These are phyloP conservation scores for Ascidia mentula DNA, from an alignment of 23 tunicate species.

Conservation along the genomic window DNA sequence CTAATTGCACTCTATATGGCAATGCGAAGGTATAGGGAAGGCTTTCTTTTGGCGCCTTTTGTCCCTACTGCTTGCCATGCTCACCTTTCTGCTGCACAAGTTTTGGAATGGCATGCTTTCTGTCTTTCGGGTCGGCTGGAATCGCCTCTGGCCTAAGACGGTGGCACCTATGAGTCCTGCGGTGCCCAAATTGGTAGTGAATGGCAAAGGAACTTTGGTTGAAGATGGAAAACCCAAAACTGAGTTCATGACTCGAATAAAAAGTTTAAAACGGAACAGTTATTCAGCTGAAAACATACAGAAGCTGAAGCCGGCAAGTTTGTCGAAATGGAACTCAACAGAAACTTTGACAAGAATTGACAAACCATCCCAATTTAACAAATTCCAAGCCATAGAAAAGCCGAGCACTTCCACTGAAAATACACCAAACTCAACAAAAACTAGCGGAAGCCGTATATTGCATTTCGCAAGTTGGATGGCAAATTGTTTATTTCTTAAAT, in stretches of 20 bases:
- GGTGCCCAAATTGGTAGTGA: not conserved
- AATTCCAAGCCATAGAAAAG: not conserved
- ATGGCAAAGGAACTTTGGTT: not conserved
- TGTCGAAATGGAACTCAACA: not conserved
- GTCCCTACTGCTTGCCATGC: not conserved
- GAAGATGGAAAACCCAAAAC: too few relatives aligned
- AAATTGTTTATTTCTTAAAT: not conserved
- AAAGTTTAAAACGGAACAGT: not conserved
- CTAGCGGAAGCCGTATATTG: not conserved
- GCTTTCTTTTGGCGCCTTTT: not conserved
- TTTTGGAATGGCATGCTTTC: not conserved
- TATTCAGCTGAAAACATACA: not conserved
- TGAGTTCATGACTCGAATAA: too few relatives aligned
- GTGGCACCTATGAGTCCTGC: not conserved
- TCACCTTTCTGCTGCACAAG: not conserved
- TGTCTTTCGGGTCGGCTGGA: not conserved
- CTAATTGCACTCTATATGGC: not conserved
- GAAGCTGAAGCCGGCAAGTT: not conserved
- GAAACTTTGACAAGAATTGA: not conserved
- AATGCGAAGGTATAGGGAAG: slow-evolving; percentile 1
- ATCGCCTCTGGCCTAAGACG: not conserved
- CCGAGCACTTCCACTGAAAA: not conserved
- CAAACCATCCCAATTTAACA: not conserved
- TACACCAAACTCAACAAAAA: not conserved
- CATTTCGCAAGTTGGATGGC: not conserved